Percentiles rank a stretch among this genome's conserved stretches.
Evolutionary conservation across 2,113 vertebrate genomes (phyloP).

Genomic region (Murina feae): DNA sequence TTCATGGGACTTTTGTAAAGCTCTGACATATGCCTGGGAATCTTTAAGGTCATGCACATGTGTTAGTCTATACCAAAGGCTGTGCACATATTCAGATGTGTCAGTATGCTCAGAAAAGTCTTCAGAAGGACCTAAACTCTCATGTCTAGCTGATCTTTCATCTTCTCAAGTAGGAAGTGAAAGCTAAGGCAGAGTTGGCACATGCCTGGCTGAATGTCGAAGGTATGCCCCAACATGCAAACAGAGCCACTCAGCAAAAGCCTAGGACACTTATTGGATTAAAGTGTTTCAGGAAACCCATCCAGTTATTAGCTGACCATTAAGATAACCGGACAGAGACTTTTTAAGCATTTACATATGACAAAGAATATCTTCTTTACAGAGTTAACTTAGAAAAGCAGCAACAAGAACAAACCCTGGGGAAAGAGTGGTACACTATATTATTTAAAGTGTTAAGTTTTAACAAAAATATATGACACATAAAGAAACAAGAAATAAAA

Average conservation of each 20-base stretch:
- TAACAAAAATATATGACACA: not conserved
- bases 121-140: not conserved
- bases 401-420: not conserved
- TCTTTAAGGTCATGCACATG: not conserved
- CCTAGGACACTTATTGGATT: not conserved
- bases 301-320: not conserved
- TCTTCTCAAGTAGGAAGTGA: not conserved
- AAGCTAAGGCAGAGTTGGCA: not conserved
- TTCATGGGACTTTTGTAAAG: not conserved
- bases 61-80: not conserved
- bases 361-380: not conserved
- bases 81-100: not conserved
- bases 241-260: not conserved
- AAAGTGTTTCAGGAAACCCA: not conserved
- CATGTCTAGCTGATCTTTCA: not conserved
- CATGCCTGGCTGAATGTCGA: not conserved
- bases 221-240: not conserved
- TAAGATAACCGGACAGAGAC: not conserved
- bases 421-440: not conserved
- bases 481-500: not conserved
- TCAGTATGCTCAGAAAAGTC: not conserved
- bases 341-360: not conserved
- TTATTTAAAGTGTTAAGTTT: not conserved
- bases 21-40: not conserved
- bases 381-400: not conserved